These are phyloP conservation scores for Scaeva pyrastri DNA, from an alignment of 2,888 invertebrate genomes.

Conservation along the genomic window DNA sequence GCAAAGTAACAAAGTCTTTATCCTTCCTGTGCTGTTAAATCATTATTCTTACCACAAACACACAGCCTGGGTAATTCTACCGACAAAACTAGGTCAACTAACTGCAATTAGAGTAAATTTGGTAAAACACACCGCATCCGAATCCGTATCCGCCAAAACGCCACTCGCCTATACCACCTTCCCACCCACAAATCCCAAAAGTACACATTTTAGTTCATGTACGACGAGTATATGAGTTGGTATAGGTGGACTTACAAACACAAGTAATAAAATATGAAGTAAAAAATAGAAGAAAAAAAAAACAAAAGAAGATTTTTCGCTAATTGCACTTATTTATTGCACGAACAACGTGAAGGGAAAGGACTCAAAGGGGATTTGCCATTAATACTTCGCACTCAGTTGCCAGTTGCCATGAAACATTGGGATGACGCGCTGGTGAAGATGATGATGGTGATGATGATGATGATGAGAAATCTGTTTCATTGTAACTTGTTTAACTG, in stretches of 20 bases:
- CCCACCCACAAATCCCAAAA: not conserved
- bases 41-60: conserved; percentile 31
- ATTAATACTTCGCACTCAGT: conserved; percentile 55
- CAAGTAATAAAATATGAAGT: conserved; percentile 11
- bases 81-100: conserved; percentile 57
- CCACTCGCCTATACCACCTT: too few relatives aligned
- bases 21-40: conserved; percentile 17
- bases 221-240: not conserved
- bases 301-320: conserved; percentile 28
- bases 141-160: not conserved
- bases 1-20: conserved; percentile 2
- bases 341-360: conserved; percentile 2
- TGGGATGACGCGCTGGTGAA: conserved; percentile 6
- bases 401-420: conserved; percentile 39
- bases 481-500: conserved; percentile 37
- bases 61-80: conserved; percentile 39
- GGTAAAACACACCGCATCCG: conserved; percentile 21
- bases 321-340: conserved; percentile 70
- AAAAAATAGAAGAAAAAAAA: conserved; percentile 34
- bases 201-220: not conserved
- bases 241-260: not conserved
- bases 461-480: conserved; percentile 53
- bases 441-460: not conserved
- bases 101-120: conserved; percentile 59
- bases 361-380: conserved; percentile 53